Conservation (phyloP, 2,113 vertebrate genomes). For the Xiphorhynchus elegans region DNA sequence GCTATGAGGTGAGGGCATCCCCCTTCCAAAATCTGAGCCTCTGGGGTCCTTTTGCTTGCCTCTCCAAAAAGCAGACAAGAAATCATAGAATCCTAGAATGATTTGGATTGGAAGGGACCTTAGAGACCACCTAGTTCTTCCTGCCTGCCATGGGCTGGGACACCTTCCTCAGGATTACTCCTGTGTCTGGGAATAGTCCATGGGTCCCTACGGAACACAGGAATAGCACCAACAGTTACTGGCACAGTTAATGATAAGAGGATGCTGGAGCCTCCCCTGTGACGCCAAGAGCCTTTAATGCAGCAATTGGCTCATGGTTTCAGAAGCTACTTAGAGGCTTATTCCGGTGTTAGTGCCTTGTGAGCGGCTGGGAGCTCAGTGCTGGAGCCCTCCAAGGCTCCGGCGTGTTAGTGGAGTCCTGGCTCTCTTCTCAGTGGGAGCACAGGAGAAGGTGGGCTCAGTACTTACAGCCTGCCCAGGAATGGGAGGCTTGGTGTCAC, state of each 20-base stretch:
- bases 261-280: neutral
- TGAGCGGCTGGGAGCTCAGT: neutral
- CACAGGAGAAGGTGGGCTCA: neutral
- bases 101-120: neutral
- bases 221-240: neutral
- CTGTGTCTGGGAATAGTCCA: neutral
- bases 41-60: neutral
- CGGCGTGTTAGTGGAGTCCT: neutral
- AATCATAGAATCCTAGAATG: neutral
- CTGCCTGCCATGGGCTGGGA: neutral
- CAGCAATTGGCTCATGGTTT: neutral
- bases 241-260: neutral
- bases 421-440: neutral
- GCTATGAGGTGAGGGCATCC: rapidly evolving
- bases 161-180: neutral
- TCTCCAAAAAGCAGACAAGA: neutral
- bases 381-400: neutral
- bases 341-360: neutral
- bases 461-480: neutral
- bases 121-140: neutral
- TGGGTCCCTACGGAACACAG: neutral
- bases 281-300: neutral
- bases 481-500: neutral
- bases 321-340: neutral
- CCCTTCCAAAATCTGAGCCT: neutral